Evolutionary conservation across 2,888 invertebrate species (phyloP), one percentile per base, ranked within the genome.

Genomic region (Salticus scenicus): DNA sequence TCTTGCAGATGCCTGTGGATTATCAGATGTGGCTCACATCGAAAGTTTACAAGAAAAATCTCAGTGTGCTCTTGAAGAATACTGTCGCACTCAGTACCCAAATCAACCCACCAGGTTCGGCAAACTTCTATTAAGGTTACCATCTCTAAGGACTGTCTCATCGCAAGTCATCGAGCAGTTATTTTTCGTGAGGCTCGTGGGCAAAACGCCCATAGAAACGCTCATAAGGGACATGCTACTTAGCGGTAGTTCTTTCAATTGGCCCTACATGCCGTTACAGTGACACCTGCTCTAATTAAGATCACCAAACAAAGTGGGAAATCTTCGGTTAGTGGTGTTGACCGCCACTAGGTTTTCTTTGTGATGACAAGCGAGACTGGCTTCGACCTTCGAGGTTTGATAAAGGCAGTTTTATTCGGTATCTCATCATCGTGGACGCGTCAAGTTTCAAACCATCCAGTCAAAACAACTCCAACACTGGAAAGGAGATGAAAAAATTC

Each of bases 31-130:
- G 80, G 95, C 95, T 74, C 97, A 98, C 92, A 97, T 99, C 92
- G 98, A 98, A 92, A 95, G 96, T 89, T 94, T 98, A 88, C 98
- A 98, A 92, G 98, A 98, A 91, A 98, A 98, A 92, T 97, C 98
- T 20, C 98, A 98, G 92, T 98, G 98, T 92, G 98, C 98, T 51
- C 93, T 99, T 89, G 98, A 99, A 91, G 99, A 99, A 91, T 99
- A 99, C 93, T 98, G 98, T 91, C 93, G 98, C 89, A 96, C 96
- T 88, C 98, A 98, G 92, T 98, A 99, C 92, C 98, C 98, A 87
- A 98, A 97, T 92, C 98, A 98, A 91, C 98, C 97, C 77, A 98
- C 97, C 87, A 93, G 98, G 90, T 98, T 98, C 92, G 98, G 98
- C 88, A 98, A 98, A 91, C 94, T 99, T 12, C 94, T 99, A 66